phyloP scores from a whole-genome alignment of 2,888 invertebrate genomes.

The Odontocolon sp. region DNA sequence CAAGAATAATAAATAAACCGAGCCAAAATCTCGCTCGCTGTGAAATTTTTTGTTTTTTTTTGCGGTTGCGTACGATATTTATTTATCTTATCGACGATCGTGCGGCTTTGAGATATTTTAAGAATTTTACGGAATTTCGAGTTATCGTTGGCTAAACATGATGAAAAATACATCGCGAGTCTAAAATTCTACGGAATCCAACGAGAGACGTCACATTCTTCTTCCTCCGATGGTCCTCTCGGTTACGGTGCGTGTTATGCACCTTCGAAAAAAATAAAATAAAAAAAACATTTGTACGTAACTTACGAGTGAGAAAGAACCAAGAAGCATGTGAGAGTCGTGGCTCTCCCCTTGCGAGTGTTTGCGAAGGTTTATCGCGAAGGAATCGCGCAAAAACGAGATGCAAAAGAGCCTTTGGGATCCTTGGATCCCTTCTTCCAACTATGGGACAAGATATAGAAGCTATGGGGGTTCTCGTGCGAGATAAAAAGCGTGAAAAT shows the following conservation, averaged over 20 bases:
- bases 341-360: constrained; percentile 1
- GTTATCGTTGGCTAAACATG: not conserved
- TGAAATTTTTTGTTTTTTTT: not conserved
- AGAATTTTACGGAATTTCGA: constrained; percentile 5
- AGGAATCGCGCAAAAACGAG: not conserved
- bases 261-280: not conserved
- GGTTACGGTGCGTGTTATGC: not conserved
- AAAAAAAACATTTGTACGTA: not conserved
- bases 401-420: not conserved
- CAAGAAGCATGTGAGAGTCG: constrained; percentile 33
- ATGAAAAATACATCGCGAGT: not conserved
- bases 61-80: not conserved
- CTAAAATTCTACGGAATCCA: constrained; percentile 32
- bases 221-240: constrained; percentile 5
- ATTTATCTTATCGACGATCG: not conserved
- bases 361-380: constrained; percentile 18
- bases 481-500: not conserved
- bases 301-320: constrained; percentile 4
- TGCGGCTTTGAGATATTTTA: not conserved
- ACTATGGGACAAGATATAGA: not conserved
- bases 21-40: not conserved
- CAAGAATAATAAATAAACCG: not conserved
- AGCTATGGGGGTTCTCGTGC: not conserved
- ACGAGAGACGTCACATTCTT: constrained; percentile 43
- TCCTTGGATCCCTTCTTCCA: too few relatives aligned